Evolutionary conservation across 1,140 invertebrate species (phyloP), one percentile per base, ranked within the genome.

Genomic region (Prorops nasuta): DNA sequence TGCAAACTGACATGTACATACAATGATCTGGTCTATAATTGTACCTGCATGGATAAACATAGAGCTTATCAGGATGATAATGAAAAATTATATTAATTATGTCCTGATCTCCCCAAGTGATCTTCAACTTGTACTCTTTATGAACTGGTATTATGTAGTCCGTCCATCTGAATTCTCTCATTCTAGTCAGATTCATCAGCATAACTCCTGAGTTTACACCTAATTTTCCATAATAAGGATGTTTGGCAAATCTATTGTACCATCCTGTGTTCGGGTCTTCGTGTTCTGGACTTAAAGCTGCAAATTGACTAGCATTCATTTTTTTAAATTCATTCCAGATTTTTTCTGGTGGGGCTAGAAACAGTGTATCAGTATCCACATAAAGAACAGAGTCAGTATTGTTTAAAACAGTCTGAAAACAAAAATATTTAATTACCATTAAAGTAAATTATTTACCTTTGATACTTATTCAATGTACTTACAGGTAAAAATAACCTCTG

Each of bases 21-120:
- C 94, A 97, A 70, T 97, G 94, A 78, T 97, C 94, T 8, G 93
- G 87, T 43, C 94, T 83, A 68, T 92, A 97, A 74, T 97, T 98
- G 75, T 90, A 94, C 42, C 90, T 81, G 70, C 94, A 97, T 0
- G 87, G 83, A 71, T 92, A 86, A 24, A 93, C 78, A 54, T 87
- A 87, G 12, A 97, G 75, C 61, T 90, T 87, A 47, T 90, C 90
- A 80, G 91, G 86, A 81, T 95, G 87, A 75, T 87, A 91, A 75
- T 94, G 89, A 71, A 97, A 96, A 60, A 96, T 89, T 54, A 97
- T 94, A 71, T 98, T 98, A 54, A 98, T 93, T 49, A 98, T 92
- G 79, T 97, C 94, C 77, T 98, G 95, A 78, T 98, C 94, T n/a
- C 94, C 95, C 91, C 92, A 97, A 3, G 91, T 93, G 37, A 97